Percentiles rank a stretch among this genome's conserved stretches.
Conservation (phyloP, 2,113 vertebrate genomes). For the Phaethornis superciliosus region DNA sequence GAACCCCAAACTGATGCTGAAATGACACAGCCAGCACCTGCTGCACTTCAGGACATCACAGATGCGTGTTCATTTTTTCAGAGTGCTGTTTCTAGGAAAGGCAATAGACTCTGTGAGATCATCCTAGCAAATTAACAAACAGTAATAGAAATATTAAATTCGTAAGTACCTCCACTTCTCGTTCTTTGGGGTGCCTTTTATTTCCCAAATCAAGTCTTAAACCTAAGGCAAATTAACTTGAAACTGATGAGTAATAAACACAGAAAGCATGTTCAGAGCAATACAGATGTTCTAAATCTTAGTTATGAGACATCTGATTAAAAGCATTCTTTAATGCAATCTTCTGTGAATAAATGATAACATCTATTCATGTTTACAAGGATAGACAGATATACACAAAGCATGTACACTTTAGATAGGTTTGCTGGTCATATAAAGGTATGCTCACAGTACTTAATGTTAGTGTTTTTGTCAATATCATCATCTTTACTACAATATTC, state of each 20-base stretch:
- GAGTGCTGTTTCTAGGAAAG: background rate
- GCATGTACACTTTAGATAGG: background rate
- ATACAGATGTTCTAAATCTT: background rate
- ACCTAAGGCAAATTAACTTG: background rate
- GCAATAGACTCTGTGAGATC: background rate
- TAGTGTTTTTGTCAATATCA: background rate
- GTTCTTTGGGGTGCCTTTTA: background rate
- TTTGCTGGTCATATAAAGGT: background rate
- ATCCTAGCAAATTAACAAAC: background rate
- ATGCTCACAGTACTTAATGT: background rate
- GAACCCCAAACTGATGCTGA: slow-evolving; percentile 38
- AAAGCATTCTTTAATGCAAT: background rate
- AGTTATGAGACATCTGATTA: background rate
- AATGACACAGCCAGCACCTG: slow-evolving; percentile 38
- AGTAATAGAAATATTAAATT: background rate
- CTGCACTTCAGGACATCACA: slow-evolving; percentile 27
- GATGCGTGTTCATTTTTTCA: background rate
- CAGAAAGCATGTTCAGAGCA: background rate
- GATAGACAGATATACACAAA: background rate
- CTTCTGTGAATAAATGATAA: background rate
- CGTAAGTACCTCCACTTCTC: background rate
- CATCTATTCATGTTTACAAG: background rate
- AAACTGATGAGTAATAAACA: background rate
- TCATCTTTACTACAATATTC: background rate
- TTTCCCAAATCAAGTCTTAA: background rate